Conservation (phyloP, 2,888 invertebrate species). For the Lacanobia oleracea region DNA sequence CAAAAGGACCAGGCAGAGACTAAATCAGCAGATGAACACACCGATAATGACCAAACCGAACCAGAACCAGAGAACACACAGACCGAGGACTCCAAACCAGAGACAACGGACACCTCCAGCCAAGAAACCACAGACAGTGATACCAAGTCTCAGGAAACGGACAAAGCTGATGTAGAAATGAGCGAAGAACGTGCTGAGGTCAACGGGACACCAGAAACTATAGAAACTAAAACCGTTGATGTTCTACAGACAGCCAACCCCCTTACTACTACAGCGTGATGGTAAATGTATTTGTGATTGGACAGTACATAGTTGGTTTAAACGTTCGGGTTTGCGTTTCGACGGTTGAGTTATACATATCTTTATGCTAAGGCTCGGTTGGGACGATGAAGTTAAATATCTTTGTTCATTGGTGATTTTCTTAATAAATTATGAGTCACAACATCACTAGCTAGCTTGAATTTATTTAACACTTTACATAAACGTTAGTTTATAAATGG, state of each 20-base stretch:
- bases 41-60: slow-evolving; percentile 66
- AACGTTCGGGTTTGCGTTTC: slow-evolving; percentile 57
- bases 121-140: slow-evolving; percentile 76
- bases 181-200: slow-evolving; percentile 66
- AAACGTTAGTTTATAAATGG: slow-evolving; percentile 23
- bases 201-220: slow-evolving; percentile 75
- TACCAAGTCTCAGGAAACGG: slow-evolving; percentile 66
- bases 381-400: neutral
- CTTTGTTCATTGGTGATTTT: neutral
- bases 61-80: slow-evolving; percentile 63
- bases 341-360: slow-evolving; percentile 53
- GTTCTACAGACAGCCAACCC: slow-evolving; percentile 69
- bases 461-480: slow-evolving; percentile 23
- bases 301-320: slow-evolving; percentile 62
- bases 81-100: slow-evolving; percentile 72
- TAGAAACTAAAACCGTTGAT: slow-evolving; percentile 73
- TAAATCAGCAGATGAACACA: slow-evolving; percentile 62
- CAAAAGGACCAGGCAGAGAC: slow-evolving; percentile 62
- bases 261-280: slow-evolving; percentile 81
- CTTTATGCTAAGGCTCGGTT: slow-evolving; percentile 45
- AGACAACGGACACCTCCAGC: slow-evolving; percentile 81
- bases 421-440: neutral
- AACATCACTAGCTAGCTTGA: slow-evolving; percentile 28
- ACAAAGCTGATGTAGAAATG: slow-evolving; percentile 62
- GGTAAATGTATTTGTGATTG: slow-evolving; percentile 57